Percentiles rank a stretch among this genome's conserved stretches.
These are phyloP conservation scores for Caenorhabditis briggsae DNA, from an alignment of 1,140 invertebrate genomes.

Conservation along the genomic window DNA sequence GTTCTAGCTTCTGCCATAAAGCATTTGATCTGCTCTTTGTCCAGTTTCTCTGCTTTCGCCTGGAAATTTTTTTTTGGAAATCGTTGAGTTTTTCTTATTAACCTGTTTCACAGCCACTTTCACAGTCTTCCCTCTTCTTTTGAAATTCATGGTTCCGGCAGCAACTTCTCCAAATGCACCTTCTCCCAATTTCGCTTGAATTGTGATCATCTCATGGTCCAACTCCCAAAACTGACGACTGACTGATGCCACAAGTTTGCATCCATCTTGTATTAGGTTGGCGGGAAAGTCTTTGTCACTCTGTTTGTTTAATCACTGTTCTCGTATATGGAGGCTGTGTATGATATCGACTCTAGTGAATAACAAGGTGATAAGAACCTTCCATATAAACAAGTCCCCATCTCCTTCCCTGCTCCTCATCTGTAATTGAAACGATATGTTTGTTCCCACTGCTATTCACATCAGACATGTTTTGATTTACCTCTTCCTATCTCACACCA, in stretches of 20 bases:
- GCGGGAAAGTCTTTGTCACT: too few relatives aligned
- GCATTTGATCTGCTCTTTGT: constrained; percentile 27
- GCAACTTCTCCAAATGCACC: constrained; percentile 68
- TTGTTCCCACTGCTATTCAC: too few relatives aligned
- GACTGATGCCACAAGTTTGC: background rate
- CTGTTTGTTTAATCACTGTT: too few relatives aligned
- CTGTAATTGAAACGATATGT: too few relatives aligned
- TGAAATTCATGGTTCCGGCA: background rate
- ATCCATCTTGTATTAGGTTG: constrained; percentile 5
- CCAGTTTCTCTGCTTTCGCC: background rate
- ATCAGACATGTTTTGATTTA: too few relatives aligned
- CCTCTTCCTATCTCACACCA: too few relatives aligned
- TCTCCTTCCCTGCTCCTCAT: too few relatives aligned
- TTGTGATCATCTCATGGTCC: background rate
- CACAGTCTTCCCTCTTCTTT: background rate
- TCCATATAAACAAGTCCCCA: too few relatives aligned
- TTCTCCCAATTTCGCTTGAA: constrained; percentile 67
- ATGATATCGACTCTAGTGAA: too few relatives aligned
- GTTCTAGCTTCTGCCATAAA: constrained; percentile 29
- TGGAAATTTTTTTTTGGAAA: background rate
- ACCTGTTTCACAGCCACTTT: constrained; percentile 16
- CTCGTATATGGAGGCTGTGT: too few relatives aligned
- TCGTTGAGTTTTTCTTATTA: background rate
- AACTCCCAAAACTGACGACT: constrained; percentile 57
- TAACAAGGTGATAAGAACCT: too few relatives aligned